Evolutionary conservation across 2,113 vertebrate genomes (phyloP).

Genomic region (Channa maculata): DNA sequence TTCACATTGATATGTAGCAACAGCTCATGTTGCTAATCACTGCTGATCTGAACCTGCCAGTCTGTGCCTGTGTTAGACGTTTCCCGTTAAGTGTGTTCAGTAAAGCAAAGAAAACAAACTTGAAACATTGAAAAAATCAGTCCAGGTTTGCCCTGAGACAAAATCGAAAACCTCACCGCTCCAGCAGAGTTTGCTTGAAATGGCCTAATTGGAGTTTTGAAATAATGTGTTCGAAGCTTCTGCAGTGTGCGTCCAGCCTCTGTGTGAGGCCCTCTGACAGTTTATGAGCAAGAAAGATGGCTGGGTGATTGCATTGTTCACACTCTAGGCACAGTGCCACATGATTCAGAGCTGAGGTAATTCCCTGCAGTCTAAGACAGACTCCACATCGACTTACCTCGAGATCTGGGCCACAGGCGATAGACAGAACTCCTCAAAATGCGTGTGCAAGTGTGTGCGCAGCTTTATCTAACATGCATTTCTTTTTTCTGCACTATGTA

Average conservation of each 20-base stretch:
- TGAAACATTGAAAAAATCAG: neutral
- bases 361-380: constrained; percentile 61
- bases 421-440: constrained; percentile 27
- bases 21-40: no score
- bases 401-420: constrained; percentile 58
- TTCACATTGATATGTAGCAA: no score
- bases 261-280: constrained; percentile 72
- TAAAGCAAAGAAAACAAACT: neutral
- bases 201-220: constrained; percentile 20
- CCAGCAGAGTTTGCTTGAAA: neutral
- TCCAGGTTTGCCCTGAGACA: neutral
- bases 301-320: constrained; percentile 71
- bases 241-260: constrained; percentile 41
- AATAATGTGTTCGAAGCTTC: constrained; percentile 18
- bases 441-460: constrained; percentile 19
- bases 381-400: constrained; percentile 59
- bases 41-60: neutral
- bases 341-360: constrained; percentile 81
- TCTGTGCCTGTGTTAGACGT: neutral
- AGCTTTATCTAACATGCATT: neutral
- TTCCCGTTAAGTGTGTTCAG: neutral
- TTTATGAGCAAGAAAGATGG: constrained; percentile 72
- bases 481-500: neutral
- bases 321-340: constrained; percentile 65
- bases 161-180: neutral